Base-by-base conservation (phyloP, 2,888 invertebrate genomes). In the Myathropa florea region DNA sequence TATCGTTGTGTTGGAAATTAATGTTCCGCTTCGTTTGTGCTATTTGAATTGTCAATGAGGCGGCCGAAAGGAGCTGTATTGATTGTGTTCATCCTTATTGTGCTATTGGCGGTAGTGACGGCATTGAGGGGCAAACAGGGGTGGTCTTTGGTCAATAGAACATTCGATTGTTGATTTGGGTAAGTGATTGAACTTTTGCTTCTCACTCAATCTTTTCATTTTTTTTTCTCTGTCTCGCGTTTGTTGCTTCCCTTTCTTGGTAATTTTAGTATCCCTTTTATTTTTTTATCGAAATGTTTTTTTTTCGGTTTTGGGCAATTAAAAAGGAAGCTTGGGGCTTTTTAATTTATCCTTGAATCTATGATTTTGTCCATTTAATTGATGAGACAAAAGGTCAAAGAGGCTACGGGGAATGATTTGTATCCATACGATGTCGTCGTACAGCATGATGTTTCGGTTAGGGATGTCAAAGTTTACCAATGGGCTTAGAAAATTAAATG, bases 21-120 rank as follows among this genome's bases (percentile, higher is more conserved):
- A 86, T 86, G 86, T 86, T 86, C 61, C 75, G 78, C 86, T 78
- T 86, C 83, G 83, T 78, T 86, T 83, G 83, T 73, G 83, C 78
- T 78, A 86, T 86, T 83, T 83, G 83, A 86, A 86, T 82, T 86
- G 83, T 86, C 86, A 82, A 82, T 79, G 83, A 83, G 60, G 73
- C 85, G 72, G 77, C 77, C 64, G 68, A 81, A 80, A 77, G 68
- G 81, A 85, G 28, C 53, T 71, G 53, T 73, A 81, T 85, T 85
- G 85, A 81, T 85, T 85, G 81, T 67, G 68, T 64, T 81, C 72
- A 77, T 81, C 81, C 72, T 77, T 70, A 39, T 39, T 36, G 33
- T 53, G 30, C 28, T 72, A 10, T 12, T 7, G 21, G 23, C 23
- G 39, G 3, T 64, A 3, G 4, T 14, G 39, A n/a, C 55, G 36